Evolutionary conservation across 2,113 vertebrate species (phyloP), one percentile per base, ranked within the genome.

Genomic region (Dasyurus viverrinus): DNA sequence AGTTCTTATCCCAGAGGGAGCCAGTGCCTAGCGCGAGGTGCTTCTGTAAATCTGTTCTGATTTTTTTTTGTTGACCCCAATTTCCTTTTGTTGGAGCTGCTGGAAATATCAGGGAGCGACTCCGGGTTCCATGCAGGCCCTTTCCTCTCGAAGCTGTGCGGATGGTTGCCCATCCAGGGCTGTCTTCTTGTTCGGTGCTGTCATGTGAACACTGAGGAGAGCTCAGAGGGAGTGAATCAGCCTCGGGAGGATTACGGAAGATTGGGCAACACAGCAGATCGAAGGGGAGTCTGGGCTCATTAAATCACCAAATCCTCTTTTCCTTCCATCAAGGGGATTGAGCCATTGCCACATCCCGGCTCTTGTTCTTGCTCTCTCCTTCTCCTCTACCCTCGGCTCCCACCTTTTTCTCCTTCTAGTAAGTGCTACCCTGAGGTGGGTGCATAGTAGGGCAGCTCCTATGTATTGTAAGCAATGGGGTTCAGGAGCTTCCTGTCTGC

Each of bases 251-350:
- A 53, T 57, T 90, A 90, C 8, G 52, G 93, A 53, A 76, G 84
- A 47, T 94, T 92, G 90, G 48, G 93, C 30, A 95, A 76, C 50
- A 50, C 52, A 68, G 36, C 84, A 22, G 57, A 6, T 92, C 42
- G 90, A n/a, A 90, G 60, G 60, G 90, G 53, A 30, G 50, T 92
- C 94, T 94, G 89, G 68, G 24, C 50, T 96, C 76, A 93, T 91
- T 89, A 90, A 94, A 90, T 42, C 53, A 50, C 54, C 90, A 12
- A 84, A 84, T 19, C 89, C 92, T 93, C 19, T 89, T 92, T 36
- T 46, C 52, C 23, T 23, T 89, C 93, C n/a, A 2, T 12, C 96
- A 47, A 60, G 47, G 54, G 92, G 90, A 42, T 23, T 55, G n/a
- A 90, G 84, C 84, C 25, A 48, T 53, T n/a, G 25, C 30, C 76